Percentiles rank a stretch among this genome's conserved stretches.
These are phyloP conservation scores for Papilio xuthus DNA, from an alignment of 1,140 invertebrate genomes.

Conservation along the genomic window DNA sequence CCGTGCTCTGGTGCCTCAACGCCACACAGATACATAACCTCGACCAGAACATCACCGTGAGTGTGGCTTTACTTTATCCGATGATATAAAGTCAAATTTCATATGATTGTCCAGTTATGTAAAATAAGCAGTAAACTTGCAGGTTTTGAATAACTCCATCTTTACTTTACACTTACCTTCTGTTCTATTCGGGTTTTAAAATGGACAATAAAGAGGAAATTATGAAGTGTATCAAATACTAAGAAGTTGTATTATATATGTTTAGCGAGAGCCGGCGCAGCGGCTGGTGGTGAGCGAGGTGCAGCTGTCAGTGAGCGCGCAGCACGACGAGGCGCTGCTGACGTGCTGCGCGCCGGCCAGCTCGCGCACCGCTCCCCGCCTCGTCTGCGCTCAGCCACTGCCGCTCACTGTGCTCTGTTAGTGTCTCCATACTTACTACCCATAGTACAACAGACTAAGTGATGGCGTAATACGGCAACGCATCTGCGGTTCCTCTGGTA, in stretches of 20 bases:
- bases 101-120: too few species aligned
- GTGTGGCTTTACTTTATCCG: constrained; percentile 11
- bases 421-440: constrained; percentile 33
- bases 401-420: constrained; percentile 67
- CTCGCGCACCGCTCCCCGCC: constrained; percentile 44
- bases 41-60: constrained; percentile 68
- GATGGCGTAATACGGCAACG: too few species aligned
- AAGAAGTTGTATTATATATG: background rate
- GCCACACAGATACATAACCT: constrained; percentile 56
- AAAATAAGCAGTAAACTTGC: too few species aligned
- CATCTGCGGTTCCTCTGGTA: too few species aligned
- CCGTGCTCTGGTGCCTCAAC: constrained; percentile 60
- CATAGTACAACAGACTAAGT: too few species aligned
- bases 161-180: too few species aligned
- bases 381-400: constrained; percentile 56
- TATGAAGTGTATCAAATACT: too few species aligned
- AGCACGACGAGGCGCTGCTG: constrained; percentile 64
- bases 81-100: too few species aligned
- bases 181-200: too few species aligned
- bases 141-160: too few species aligned
- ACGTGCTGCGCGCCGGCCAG: constrained; percentile 67
- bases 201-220: too few species aligned
- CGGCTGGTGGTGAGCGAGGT: constrained; percentile 67
- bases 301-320: constrained; percentile 50
- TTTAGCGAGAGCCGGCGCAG: constrained; percentile 64